Conservation (phyloP, 2,113 vertebrate genomes). For the Gavialis gangeticus region DNA sequence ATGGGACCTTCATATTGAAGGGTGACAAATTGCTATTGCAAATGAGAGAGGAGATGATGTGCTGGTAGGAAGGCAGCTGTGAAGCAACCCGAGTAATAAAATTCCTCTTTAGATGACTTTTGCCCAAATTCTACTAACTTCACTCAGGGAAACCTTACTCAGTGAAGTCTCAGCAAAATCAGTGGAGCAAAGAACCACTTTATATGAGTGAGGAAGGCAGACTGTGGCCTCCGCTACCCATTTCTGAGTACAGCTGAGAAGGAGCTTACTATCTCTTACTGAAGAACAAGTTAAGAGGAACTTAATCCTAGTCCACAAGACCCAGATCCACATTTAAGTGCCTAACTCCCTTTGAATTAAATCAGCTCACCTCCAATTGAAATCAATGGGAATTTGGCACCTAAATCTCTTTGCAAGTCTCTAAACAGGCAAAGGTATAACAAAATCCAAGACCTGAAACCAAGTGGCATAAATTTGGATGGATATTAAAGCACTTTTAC, state of each 20-base stretch:
- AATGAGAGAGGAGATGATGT: background rate
- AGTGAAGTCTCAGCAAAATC: background rate
- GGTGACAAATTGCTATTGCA: background rate
- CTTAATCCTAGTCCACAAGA: background rate
- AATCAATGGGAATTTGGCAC: no score
- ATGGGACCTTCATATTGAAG: background rate
- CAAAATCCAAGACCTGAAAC: background rate
- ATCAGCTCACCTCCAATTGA: no score
- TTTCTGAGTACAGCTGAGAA: background rate
- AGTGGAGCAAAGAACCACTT: background rate
- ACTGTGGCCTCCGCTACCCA: background rate
- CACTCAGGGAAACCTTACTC: background rate
- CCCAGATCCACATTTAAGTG: no score
- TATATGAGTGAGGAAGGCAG: background rate
- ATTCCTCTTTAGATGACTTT: background rate
- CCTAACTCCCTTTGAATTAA: background rate
- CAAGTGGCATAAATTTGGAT: background rate
- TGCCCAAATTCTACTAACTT: background rate
- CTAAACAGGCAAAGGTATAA: background rate
- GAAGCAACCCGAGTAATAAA: background rate
- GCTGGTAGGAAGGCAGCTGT: background rate
- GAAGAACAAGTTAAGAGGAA: background rate
- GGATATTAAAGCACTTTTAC: background rate
- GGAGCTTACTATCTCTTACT: background rate
- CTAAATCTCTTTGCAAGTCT: no score